These are phyloP conservation scores for Acipenser ruthenus DNA, from an alignment of 2,797 vertebrate species.

Conservation along the genomic window DNA sequence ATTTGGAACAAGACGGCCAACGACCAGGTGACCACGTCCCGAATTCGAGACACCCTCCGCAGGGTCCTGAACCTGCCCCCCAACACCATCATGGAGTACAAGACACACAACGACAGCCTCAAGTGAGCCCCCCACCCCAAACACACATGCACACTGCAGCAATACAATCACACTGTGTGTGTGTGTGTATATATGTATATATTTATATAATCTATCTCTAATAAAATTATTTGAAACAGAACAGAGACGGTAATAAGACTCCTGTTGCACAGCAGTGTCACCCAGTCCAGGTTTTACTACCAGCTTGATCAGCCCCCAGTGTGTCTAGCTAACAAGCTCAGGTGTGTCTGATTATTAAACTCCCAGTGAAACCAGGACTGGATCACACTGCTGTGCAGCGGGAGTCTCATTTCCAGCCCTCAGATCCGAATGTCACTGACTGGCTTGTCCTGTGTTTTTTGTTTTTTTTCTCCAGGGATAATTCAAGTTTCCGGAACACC, in stretches of 20 bases:
- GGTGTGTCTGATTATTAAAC: too few relatives aligned
- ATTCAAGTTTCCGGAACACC: constrained; percentile 65
- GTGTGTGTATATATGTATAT: neutral
- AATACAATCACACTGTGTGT: neutral
- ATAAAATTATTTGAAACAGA: too few relatives aligned
- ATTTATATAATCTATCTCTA: too few relatives aligned
- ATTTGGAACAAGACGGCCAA: constrained; percentile 80
- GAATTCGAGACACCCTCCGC: constrained; percentile 73
- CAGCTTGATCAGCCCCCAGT: too few relatives aligned
- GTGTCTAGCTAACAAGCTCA: too few relatives aligned
- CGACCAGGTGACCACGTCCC: constrained; percentile 69
- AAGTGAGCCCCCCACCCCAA: constrained; percentile 55
- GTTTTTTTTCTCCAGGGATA: constrained; percentile 44
- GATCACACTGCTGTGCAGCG: neutral
- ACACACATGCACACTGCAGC: neutral
- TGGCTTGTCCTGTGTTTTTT: neutral
- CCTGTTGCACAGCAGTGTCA: too few relatives aligned
- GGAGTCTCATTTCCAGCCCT: neutral
- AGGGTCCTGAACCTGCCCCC: constrained; percentile 74
- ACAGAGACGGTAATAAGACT: too few relatives aligned
- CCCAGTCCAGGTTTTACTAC: too few relatives aligned
- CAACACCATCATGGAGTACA: constrained; percentile 83
- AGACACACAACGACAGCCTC: constrained; percentile 80
- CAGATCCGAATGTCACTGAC: neutral
- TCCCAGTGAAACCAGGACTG: too few relatives aligned